phyloP scores from a whole-genome alignment of 1,140 invertebrate species.

The Leptonema lineaticorne region DNA sequence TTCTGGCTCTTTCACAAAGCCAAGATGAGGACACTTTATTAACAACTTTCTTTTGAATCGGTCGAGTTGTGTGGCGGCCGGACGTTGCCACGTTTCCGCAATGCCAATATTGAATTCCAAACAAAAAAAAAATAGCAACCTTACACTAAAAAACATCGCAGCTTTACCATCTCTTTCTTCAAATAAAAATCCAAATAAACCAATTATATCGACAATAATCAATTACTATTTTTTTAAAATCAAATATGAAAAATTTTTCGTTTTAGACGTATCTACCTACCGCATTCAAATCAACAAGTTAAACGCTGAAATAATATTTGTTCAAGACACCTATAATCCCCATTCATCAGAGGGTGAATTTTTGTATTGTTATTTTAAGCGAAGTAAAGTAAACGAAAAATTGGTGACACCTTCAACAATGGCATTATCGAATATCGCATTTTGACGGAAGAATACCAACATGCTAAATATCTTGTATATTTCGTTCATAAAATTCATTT shows the following conservation, averaged over 20 bases:
- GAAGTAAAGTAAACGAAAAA: conserved; percentile 34
- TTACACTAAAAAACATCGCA: neutral
- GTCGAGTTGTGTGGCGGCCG: neutral
- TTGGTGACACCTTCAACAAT: conserved; percentile 9
- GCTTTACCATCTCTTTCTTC: too few species aligned
- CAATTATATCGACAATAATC: too few species aligned
- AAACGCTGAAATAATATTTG: conserved; percentile 38
- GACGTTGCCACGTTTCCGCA: neutral
- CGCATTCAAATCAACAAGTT: conserved; percentile 21
- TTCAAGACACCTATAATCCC: conserved; percentile 40
- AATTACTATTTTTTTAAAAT: too few species aligned
- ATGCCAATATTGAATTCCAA: neutral
- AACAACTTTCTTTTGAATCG: conserved; percentile 24
- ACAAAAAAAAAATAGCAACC: neutral
- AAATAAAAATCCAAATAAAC: too few species aligned
- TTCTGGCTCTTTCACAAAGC: conserved; percentile 28
- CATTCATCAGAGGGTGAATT: conserved; percentile 25
- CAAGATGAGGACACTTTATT: conserved; percentile 35
- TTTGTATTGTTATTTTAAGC: conserved; percentile 37
- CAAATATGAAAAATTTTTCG: neutral
- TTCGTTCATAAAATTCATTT: too few species aligned
- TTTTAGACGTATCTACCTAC: neutral
- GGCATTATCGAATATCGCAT: neutral
- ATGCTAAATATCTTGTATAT: too few species aligned
- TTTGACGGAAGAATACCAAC: neutral